phyloP scores from a whole-genome alignment of 2,797 vertebrate genomes.

The Sebastes wilsoni region DNA sequence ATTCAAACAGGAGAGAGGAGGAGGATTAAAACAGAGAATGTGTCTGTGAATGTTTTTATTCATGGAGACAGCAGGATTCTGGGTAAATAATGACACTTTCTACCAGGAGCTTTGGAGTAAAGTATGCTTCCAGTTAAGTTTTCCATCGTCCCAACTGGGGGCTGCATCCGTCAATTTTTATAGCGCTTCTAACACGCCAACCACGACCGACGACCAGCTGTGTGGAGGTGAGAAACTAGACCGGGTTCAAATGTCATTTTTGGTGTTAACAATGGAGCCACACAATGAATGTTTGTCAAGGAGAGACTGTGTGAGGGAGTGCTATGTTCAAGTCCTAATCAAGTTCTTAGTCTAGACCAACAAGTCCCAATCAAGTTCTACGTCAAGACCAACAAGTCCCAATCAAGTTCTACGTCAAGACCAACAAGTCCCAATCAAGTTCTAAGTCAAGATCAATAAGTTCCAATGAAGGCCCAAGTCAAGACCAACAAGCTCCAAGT shows the following conservation, averaged over 20 bases:
- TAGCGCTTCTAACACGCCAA: not conserved
- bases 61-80: not conserved
- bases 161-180: not conserved
- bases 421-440: too few species aligned
- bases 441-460: too few species aligned
- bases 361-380: not conserved
- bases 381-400: not conserved
- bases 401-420: not conserved
- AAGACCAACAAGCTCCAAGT: too few species aligned
- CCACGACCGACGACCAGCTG: not conserved
- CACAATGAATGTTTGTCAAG: not conserved
- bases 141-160: too few species aligned
- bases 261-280: not conserved
- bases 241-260: not conserved
- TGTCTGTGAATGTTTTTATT: not conserved
- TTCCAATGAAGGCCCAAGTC: too few species aligned
- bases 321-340: not conserved
- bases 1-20: not conserved
- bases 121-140: not conserved
- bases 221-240: not conserved
- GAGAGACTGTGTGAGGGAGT: not conserved
- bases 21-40: not conserved
- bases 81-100: not conserved
- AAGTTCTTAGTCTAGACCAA: not conserved
- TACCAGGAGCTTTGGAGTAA: not conserved